Evolutionary conservation across 2,797 vertebrate genomes (phyloP).

Genomic region (Alauda arvensis): DNA sequence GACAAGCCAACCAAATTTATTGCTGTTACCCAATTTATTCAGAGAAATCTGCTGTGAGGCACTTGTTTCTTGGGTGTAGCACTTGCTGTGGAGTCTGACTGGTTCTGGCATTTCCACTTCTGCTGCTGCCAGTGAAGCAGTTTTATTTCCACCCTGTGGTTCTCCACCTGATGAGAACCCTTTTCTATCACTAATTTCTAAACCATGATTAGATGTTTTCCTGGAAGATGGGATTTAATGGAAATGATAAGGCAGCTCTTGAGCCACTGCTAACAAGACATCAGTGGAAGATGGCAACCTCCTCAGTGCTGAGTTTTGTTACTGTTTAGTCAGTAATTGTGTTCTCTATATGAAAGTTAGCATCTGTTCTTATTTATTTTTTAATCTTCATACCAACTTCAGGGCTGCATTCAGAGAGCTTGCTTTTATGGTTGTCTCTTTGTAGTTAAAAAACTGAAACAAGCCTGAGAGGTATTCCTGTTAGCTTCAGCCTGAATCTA

Average conservation of each 20-base stretch:
- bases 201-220: background rate
- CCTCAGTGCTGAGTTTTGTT: background rate
- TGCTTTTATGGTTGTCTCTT: background rate
- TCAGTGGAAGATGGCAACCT: background rate
- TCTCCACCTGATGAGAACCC: background rate
- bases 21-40: background rate
- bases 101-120: background rate
- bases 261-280: background rate
- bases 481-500: background rate
- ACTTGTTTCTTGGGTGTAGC: background rate
- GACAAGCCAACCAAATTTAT: background rate
- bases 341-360: background rate
- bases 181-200: background rate
- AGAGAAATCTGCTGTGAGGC: background rate
- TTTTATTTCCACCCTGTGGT: background rate
- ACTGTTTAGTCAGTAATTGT: conserved; percentile 14
- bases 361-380: conserved; percentile 26
- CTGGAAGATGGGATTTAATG: background rate
- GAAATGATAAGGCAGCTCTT: background rate
- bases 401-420: background rate
- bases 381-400: background rate
- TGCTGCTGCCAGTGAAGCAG: background rate
- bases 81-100: background rate
- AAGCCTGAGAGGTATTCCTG: background rate
- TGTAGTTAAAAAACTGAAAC: background rate